phyloP scores from a whole-genome alignment of 1,140 invertebrate genomes.

The Callitettix versicolor region DNA sequence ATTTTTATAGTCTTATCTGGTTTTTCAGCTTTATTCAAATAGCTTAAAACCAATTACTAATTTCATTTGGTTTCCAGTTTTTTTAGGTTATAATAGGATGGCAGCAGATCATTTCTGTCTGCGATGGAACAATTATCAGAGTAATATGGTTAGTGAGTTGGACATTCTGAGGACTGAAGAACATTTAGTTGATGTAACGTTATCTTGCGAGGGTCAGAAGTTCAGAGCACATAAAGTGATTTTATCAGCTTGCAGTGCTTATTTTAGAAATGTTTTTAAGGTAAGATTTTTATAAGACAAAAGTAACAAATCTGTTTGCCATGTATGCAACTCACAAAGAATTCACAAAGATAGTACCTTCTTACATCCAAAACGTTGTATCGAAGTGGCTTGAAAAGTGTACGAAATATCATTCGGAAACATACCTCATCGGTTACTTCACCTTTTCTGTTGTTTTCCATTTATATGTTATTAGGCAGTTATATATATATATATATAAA shows the following conservation, averaged over 20 bases:
- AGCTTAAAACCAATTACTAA: no score
- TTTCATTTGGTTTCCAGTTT: no score
- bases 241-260: slow-evolving; percentile 66
- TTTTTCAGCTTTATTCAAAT: no score
- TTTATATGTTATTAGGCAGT: no score
- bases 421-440: no score
- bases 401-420: no score
- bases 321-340: no score
- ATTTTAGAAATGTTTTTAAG: slow-evolving; percentile 73
- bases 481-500: no score
- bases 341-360: not conserved
- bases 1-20: no score
- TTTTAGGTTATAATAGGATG: slow-evolving; percentile 15
- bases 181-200: slow-evolving; percentile 73
- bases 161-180: slow-evolving; percentile 66
- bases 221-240: slow-evolving; percentile 71
- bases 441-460: no score
- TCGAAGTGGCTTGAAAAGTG: no score
- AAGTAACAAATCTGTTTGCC: not conserved
- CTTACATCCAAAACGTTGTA: not conserved
- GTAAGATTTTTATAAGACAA: slow-evolving; percentile 36
- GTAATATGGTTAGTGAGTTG: slow-evolving; percentile 73
- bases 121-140: slow-evolving; percentile 87
- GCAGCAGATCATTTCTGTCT: slow-evolving; percentile 70
- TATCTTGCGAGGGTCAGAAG: slow-evolving; percentile 65